Percentiles rank a stretch among this genome's conserved stretches.
These are phyloP conservation scores for Mythimna albipuncta DNA, from an alignment of 2,888 invertebrate species.

Conservation along the genomic window DNA sequence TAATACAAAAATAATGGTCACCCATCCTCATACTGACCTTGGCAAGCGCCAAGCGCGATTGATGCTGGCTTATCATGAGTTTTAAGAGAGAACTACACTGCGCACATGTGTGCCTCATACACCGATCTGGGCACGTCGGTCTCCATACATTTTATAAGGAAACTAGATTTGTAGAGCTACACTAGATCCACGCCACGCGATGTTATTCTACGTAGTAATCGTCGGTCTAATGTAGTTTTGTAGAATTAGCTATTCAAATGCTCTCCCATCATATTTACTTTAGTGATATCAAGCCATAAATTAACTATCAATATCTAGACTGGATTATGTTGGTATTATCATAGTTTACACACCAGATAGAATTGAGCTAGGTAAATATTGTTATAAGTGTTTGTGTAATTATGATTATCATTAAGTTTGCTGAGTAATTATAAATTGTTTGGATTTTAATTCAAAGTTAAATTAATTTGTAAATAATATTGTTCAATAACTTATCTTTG, in stretches of 20 bases:
- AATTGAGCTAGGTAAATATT: background rate
- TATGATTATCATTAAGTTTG: background rate
- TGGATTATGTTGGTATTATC: constrained; percentile 14
- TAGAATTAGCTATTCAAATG: too few relatives aligned
- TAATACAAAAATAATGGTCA: background rate
- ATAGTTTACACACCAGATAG: constrained; percentile 22
- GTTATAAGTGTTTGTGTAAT: background rate
- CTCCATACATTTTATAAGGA: too few relatives aligned
- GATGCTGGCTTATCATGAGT: background rate
- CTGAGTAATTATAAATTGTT: constrained; percentile 1
- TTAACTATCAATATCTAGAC: constrained; percentile 26
- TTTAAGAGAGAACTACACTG: background rate
- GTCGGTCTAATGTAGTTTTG: too few relatives aligned
- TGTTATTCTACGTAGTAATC: too few relatives aligned
- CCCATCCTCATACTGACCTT: background rate
- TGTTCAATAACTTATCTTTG: background rate
- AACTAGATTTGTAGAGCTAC: too few relatives aligned
- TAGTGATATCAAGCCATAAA: constrained; percentile 19
- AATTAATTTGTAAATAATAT: background rate
- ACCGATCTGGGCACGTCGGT: too few relatives aligned
- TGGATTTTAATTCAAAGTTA: background rate
- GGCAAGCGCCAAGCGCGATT: background rate
- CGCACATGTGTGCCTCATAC: too few relatives aligned
- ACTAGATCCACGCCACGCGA: too few relatives aligned
- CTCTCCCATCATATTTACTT: too few relatives aligned